A percentile compares a stretch with the other conserved stretches of the same genome.
These are phyloP conservation scores for Lampropteryx suffumata DNA, from an alignment of 2,888 invertebrate genomes.

Conservation along the genomic window DNA sequence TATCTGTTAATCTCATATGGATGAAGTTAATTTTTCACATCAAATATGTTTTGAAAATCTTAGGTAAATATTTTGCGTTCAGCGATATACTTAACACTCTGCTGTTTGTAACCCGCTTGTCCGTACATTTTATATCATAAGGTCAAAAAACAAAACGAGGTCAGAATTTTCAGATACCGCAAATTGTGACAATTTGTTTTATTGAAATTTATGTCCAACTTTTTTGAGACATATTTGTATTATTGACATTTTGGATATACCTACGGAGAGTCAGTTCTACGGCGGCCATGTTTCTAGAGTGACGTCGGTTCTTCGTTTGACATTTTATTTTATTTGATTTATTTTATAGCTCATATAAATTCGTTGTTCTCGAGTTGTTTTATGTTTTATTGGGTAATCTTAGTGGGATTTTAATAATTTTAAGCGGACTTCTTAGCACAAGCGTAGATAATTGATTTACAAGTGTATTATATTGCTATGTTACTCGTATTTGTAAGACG, in stretches of 20 bases:
- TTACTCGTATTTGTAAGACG: no score
- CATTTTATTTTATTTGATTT: no score
- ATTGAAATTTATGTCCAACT: conserved; percentile 77
- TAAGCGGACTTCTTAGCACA: no score
- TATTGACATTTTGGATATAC: conserved; percentile 41
- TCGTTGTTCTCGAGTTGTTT: no score
- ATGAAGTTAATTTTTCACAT: no score
- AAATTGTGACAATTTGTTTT: conserved; percentile 76
- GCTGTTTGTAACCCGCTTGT: conserved; percentile 34
- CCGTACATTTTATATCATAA: conserved; percentile 44
- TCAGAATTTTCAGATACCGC: conserved; percentile 48
- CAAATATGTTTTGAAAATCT: conserved; percentile 16
- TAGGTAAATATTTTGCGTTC: conserved; percentile 33
- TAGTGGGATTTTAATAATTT: no score
- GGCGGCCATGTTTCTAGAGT: conserved; percentile 62
- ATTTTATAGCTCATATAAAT: no score
- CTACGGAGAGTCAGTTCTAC: conserved; percentile 59
- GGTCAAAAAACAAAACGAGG: conserved; percentile 60
- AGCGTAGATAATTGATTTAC: no score
- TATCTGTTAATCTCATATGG: no score
- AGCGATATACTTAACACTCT: conserved; percentile 31
- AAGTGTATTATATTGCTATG: no score
- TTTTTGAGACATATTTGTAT: conserved; percentile 66
- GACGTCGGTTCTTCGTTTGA: no score
- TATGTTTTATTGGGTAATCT: no score